Percentiles rank a stretch among this genome's conserved stretches.
Conservation (phyloP, 2,888 invertebrate species). For the Melipona beecheii region DNA sequence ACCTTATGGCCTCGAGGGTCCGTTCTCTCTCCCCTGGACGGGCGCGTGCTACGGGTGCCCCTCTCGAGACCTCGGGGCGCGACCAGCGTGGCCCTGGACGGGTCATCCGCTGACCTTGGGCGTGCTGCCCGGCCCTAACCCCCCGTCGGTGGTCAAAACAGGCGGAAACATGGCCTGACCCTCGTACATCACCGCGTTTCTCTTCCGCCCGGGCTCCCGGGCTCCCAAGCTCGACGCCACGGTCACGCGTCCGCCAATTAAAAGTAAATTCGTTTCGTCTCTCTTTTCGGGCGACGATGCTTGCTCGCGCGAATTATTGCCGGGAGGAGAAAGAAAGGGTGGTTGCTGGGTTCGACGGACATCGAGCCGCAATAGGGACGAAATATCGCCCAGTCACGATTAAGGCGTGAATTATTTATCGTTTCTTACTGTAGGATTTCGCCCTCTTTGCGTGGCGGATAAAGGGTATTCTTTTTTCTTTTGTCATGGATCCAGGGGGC, state of each 20-base stretch:
- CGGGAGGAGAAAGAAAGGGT: slow-evolving; percentile 24
- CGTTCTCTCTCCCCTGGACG: slow-evolving; percentile 23
- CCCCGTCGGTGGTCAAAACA: slow-evolving; percentile 84
- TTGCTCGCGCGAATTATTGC: slow-evolving; percentile 28
- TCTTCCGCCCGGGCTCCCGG: not conserved
- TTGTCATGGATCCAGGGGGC: not conserved
- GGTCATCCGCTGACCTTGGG: slow-evolving; percentile 81
- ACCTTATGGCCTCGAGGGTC: slow-evolving; percentile 22
- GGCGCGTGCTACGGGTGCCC: slow-evolving; percentile 66
- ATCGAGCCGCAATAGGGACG: slow-evolving; percentile 16
- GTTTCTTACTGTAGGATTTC: not conserved
- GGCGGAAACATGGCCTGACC: slow-evolving; percentile 84
- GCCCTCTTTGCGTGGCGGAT: not conserved
- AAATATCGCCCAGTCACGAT: slow-evolving; percentile 35
- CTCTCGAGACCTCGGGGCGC: slow-evolving; percentile 75
- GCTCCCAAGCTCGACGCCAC: not conserved
- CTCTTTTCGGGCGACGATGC: not conserved
- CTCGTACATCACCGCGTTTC: slow-evolving; percentile 78
- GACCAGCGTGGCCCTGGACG: slow-evolving; percentile 74
- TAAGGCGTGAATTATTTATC: slow-evolving; percentile 55
- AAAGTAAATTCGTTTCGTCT: slow-evolving; percentile 67
- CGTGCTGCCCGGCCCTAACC: slow-evolving; percentile 82
- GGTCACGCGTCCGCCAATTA: slow-evolving; percentile 64
- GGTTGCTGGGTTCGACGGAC: not conserved
- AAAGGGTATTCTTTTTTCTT: not conserved